Evolutionary conservation across 2,888 invertebrate genomes (phyloP).

Genomic region (Hermaeophaga mercurialis): DNA sequence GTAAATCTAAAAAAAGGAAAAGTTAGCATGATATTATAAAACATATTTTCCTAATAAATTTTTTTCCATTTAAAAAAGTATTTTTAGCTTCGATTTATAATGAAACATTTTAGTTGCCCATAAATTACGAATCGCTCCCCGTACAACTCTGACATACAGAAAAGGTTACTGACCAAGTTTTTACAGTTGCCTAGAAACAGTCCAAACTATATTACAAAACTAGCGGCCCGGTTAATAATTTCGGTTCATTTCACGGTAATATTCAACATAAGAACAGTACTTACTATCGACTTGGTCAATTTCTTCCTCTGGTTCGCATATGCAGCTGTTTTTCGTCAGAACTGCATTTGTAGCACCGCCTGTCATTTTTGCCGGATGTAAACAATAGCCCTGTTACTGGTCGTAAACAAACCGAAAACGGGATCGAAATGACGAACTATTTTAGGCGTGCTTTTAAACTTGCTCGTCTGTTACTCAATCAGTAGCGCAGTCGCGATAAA

Average conservation of each 20-base stretch:
- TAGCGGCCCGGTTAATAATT: too few species aligned
- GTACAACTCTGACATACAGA: too few species aligned
- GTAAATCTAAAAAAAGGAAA: too few species aligned
- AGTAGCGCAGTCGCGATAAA: background rate
- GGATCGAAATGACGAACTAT: background rate
- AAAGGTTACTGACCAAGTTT: background rate
- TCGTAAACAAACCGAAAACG: background rate
- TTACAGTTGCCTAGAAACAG: background rate
- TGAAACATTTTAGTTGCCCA: too few species aligned
- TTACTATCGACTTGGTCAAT: background rate
- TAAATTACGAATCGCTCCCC: background rate
- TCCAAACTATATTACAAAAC: too few species aligned
- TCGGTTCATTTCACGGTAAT: background rate
- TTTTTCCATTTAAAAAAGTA: too few species aligned
- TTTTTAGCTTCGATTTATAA: too few species aligned
- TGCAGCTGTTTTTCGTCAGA: conserved; percentile 1
- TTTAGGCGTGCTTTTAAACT: background rate
- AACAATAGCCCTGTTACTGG: background rate
- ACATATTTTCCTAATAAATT: too few species aligned
- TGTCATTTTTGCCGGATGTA: background rate
- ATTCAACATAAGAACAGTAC: background rate
- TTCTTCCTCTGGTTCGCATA: conserved; percentile 5
- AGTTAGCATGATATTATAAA: too few species aligned
- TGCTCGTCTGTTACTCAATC: background rate
- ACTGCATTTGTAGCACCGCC: background rate